These are phyloP conservation scores for Hirtodrosophila duncani DNA, from an alignment of 2,888 invertebrate genomes.

Conservation along the genomic window DNA sequence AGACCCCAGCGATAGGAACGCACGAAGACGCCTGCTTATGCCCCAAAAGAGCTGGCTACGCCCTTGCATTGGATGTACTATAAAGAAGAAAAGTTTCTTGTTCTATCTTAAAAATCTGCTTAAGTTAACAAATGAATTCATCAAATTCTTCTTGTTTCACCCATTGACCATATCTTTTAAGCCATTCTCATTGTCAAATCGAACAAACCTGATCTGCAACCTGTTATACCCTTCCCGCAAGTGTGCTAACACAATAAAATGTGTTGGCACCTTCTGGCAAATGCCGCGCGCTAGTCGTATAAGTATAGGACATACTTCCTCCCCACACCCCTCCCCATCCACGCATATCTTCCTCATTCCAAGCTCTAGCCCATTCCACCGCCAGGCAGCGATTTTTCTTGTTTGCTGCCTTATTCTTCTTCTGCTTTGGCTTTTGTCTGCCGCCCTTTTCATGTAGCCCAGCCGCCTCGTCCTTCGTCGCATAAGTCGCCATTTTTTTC, in stretches of 20 bases:
- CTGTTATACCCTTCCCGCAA: too few species aligned
- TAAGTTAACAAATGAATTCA: too few species aligned
- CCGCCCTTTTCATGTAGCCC: constrained; percentile 64
- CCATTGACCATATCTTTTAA: too few species aligned
- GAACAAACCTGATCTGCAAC: too few species aligned
- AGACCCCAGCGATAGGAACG: too few species aligned
- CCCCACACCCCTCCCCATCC: background rate
- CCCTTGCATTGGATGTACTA: constrained; percentile 12
- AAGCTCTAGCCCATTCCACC: constrained; percentile 2
- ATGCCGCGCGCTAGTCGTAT: constrained; percentile 58
- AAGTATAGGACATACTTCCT: constrained; percentile 45
- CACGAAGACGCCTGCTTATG: too few species aligned
- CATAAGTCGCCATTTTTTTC: constrained; percentile 65
- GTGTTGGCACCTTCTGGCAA: constrained; percentile 70
- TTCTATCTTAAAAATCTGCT: constrained; percentile 7
- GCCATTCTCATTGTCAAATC: too few species aligned
- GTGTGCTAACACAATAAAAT: too few species aligned
- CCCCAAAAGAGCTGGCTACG: too few species aligned
- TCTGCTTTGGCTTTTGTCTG: constrained; percentile 60
- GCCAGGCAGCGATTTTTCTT: constrained; percentile 67
- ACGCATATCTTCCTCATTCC: constrained; percentile 6
- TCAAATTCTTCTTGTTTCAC: too few species aligned
- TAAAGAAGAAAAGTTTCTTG: constrained; percentile 6
- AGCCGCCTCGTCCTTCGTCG: constrained; percentile 26
- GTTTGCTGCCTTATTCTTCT: constrained; percentile 45